phyloP scores from a whole-genome alignment of 1,140 invertebrate species.

The Helicoverpa zea region DNA sequence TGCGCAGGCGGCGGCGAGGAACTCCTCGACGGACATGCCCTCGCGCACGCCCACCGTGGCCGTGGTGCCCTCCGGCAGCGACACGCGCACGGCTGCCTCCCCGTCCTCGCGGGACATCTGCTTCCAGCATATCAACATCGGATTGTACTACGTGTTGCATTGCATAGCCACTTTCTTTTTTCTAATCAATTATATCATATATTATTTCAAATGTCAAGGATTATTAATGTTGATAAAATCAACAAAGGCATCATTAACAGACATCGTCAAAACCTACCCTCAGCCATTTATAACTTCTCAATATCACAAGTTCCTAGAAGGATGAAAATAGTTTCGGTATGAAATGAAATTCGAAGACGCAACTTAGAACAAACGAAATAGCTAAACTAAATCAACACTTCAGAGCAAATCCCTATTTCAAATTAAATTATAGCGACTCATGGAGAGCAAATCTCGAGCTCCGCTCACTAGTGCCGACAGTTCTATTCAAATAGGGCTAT shows the following conservation, averaged over 20 bases:
- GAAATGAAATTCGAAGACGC: slow-evolving; percentile 16
- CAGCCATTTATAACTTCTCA: too few relatives aligned
- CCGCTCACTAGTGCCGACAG: slow-evolving; percentile 38
- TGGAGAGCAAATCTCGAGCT: slow-evolving; percentile 37
- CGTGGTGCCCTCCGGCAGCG: slow-evolving; percentile 93
- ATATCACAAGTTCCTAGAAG: too few relatives aligned
- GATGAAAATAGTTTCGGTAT: slow-evolving; percentile 4
- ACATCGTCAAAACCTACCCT: too few relatives aligned
- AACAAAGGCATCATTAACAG: too few relatives aligned
- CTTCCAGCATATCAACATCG: not conserved
- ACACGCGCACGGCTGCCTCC: slow-evolving; percentile 96
- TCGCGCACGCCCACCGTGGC: slow-evolving; percentile 95
- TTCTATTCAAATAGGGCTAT: slow-evolving; percentile 48
- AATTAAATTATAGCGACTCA: slow-evolving; percentile 47
- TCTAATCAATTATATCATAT: too few relatives aligned
- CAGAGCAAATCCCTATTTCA: slow-evolving; percentile 39
- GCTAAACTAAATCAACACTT: slow-evolving; percentile 42
- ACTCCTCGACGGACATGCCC: slow-evolving; percentile 97
- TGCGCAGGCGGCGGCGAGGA: slow-evolving; percentile 96
- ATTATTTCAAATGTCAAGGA: too few relatives aligned
- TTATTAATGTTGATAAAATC: too few relatives aligned
- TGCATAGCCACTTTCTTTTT: too few relatives aligned
- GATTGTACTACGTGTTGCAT: too few relatives aligned
- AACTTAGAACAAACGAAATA: slow-evolving; percentile 42
- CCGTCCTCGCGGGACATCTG: slow-evolving; percentile 94